Base-by-base conservation (phyloP, 2,888 invertebrate genomes). In the Perizoma affinitatum region DNA sequence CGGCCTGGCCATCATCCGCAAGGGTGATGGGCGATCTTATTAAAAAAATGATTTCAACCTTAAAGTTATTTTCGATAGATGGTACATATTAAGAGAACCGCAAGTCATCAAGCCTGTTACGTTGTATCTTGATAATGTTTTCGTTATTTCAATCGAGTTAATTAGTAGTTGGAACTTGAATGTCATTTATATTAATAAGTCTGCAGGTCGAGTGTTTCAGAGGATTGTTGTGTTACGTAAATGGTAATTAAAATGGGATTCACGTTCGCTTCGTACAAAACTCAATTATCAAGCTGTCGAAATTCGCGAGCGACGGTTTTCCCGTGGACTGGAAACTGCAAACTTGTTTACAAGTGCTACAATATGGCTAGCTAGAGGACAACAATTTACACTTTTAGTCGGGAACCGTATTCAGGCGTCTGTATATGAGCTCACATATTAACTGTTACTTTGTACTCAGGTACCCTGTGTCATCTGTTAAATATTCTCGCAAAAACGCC, bases 11-110 rank as follows among this genome's bases (percentile, higher is more conserved):
- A 64, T 64, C 63, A 55, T 63, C 59, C 69, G 66, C 66, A 70
- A 66, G 70, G 68, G 64, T 66, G 66, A 61, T 63, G 69, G 70
- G 72, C 69, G 72, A 68, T 51, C 69, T 73, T 79, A 79, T 79
- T n/a, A 80, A 81, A 83, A 80, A 83, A 78, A 81, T 72, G 73
- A 76, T 78, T 79, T 80, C 75, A 78, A 75, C 78, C 75, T 69
- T 61, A 67, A 71, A 72, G 72, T 73, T 79, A 77, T 76, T 79
- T 74, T 68, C 69, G 74, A 78, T 80, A 77, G 78, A 77, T 70
- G 73, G 65, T 56, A 58, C 66, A 68, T 70, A 69, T 71, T n/a
- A n/a, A 73, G 71, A 71, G 63, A 61, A 72, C 65, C 68, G 49
- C 47, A 67, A 68, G 63, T 65, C 61, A 63, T 69, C 64, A 71